These are phyloP conservation scores for Danio kyathit DNA, from an alignment of 2,797 vertebrate genomes.

Conservation along the genomic window DNA sequence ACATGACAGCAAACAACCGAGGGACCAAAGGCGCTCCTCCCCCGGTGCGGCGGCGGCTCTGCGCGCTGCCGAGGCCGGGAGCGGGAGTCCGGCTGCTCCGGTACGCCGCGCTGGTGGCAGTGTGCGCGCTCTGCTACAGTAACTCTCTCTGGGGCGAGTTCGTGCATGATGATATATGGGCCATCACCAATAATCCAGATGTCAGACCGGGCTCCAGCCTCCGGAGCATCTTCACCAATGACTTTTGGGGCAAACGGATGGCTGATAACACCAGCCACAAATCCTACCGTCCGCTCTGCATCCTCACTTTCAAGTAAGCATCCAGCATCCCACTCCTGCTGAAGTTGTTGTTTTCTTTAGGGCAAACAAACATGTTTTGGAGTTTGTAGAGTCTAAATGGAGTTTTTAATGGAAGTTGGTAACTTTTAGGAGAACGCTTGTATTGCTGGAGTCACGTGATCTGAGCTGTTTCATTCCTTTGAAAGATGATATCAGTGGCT, in stretches of 20 bases:
- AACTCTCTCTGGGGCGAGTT: slow-evolving; percentile 91
- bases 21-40: slow-evolving; percentile 55
- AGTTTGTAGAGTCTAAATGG: background rate
- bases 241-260: slow-evolving; percentile 98
- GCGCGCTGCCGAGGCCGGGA: slow-evolving; percentile 56
- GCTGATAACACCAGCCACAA: slow-evolving; percentile 96
- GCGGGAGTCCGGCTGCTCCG: slow-evolving; percentile 64
- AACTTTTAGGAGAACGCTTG: slow-evolving; percentile 1
- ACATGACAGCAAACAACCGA: slow-evolving; percentile 75
- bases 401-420: background rate
- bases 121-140: slow-evolving; percentile 87
- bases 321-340: background rate
- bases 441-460: background rate
- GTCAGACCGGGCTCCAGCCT: slow-evolving; percentile 83
- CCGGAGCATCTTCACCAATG: slow-evolving; percentile 85
- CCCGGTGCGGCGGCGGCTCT: slow-evolving; percentile 50
- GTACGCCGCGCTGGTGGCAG: slow-evolving; percentile 74
- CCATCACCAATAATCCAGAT: slow-evolving; percentile 94
- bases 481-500: background rate
- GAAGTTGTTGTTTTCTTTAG: too few species aligned
- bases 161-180: slow-evolving; percentile 98
- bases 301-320: slow-evolving; percentile 94
- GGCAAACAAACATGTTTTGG: too few species aligned
- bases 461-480: background rate
- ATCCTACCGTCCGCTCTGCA: slow-evolving; percentile 94